phyloP scores from a whole-genome alignment of 2,888 invertebrate genomes.

The Megalurothrips usitatus region DNA sequence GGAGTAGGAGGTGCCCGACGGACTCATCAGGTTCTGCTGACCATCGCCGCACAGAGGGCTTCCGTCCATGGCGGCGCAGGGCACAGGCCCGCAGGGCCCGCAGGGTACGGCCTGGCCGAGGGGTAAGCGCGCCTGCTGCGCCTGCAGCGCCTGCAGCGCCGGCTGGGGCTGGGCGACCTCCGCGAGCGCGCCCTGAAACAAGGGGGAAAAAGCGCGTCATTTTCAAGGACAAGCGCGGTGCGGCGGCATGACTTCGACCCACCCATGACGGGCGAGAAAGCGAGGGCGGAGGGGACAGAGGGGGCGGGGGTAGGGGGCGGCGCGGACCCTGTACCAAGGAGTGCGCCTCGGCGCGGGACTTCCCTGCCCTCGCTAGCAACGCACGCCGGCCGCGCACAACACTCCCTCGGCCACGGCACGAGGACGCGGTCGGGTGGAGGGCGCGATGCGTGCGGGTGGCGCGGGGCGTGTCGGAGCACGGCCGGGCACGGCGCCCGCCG shows the following conservation, averaged over 20 bases:
- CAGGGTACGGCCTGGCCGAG: background rate
- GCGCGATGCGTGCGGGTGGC: slow-evolving; percentile 22
- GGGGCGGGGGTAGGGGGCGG: no score
- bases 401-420: slow-evolving; percentile 47
- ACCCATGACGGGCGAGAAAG: no score
- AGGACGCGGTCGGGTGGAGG: slow-evolving; percentile 51
- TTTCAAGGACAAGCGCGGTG: no score
- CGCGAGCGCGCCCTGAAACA: no score
- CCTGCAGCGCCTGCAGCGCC: background rate
- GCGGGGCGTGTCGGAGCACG: no score
- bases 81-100: background rate
- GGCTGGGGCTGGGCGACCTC: no score
- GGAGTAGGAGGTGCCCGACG: slow-evolving; percentile 35
- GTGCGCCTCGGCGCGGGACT: background rate
- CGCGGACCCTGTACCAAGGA: background rate
- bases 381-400: background rate
- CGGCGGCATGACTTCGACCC: no score
- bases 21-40: slow-evolving; percentile 30
- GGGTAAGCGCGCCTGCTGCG: background rate
- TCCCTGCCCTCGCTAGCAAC: background rate
- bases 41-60: slow-evolving; percentile 28
- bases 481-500: no score
- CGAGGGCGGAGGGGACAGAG: no score
- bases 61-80: background rate
- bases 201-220: no score